phyloP scores from a whole-genome alignment of 2,888 invertebrate species.

The Eucera pruinosa region DNA sequence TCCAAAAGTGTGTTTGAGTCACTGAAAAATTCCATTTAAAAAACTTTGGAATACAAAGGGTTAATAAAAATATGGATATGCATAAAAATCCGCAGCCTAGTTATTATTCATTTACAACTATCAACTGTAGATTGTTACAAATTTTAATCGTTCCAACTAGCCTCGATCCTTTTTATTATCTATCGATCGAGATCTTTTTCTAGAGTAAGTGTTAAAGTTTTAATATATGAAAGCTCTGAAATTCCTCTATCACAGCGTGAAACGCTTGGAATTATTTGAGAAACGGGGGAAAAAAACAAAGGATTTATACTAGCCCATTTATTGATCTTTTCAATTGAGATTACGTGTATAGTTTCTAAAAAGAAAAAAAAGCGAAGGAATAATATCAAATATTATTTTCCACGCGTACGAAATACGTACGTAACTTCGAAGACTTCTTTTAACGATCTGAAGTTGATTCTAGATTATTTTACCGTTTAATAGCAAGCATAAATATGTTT shows the following conservation, averaged over 20 bases:
- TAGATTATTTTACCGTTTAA: constrained; percentile 19
- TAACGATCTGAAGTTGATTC: constrained; percentile 33
- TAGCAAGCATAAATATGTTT: constrained; percentile 21
- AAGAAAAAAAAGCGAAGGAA: no score
- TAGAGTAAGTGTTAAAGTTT: constrained; percentile 57
- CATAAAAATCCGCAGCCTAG: no score
- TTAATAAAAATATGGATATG: no score
- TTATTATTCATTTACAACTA: constrained; percentile 39
- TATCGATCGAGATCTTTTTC: constrained; percentile 43
- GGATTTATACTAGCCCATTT: constrained; percentile 12
- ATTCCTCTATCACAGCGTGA: constrained; percentile 45
- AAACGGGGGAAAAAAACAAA: background rate
- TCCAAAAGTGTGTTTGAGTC: no score
- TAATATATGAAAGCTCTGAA: constrained; percentile 46
- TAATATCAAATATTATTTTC: constrained; percentile 20
- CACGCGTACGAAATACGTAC: constrained; percentile 14
- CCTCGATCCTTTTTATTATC: constrained; percentile 42
- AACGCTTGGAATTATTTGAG: constrained; percentile 39
- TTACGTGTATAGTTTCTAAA: constrained; percentile 35
- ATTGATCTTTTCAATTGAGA: constrained; percentile 17
- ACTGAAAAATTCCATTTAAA: no score
- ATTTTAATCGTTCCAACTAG: constrained; percentile 48
- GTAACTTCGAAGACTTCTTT: constrained; percentile 24
- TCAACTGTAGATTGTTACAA: constrained; percentile 41
- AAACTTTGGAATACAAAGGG: no score